Base-by-base conservation (phyloP, 2,797 vertebrate species). In the Lutjanus campechanus region DNA sequence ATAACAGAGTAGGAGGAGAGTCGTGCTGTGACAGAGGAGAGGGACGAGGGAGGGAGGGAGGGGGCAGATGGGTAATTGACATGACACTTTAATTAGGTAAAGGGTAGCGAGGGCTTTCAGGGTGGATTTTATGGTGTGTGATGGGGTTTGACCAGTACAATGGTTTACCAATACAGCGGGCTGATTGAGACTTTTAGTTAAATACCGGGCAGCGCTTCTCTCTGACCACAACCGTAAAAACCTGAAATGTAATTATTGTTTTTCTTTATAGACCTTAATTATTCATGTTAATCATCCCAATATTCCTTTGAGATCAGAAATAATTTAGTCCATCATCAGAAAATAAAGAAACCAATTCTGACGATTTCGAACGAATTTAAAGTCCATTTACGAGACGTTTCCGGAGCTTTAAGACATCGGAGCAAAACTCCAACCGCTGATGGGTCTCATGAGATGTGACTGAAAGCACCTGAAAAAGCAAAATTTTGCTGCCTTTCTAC, bases 1-100 rank as follows among this genome's bases (percentile, higher is more conserved):
- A 88, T 90, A 90, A 91, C 67, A 70, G 70, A 87, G 85, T n/a
- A 72, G 73, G 53, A 77, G 73, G 61, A 58, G 79, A 91, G 82
- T 55, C 43, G n/a, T n/a, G 73, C 53, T 50, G 72, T 77, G 69
- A 79, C 83, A 64, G 67, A 62, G 68, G 49, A 36, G n/a, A 29
- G 20, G 62, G 56, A 20, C 36, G 19, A 12, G 25, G 20, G 68
- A 36, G 29, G 15, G 16, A 20, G 6, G 16, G 25, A 25, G 69
- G 12, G 65, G 58, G n/a, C 29, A 12, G 71, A 76, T 20, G 19
- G 81, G 85, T 78, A 84, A 81, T 65, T 82, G 87, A 88, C 74
- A 50, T 53, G 85, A 70, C 67, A 68, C 77, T 85, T 88, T 77
- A 85, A 86, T 89, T 81, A 85, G 73, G 56, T 79, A 47, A 82